A percentile compares a stretch with the other conserved stretches of the same genome.
phyloP scores from a whole-genome alignment of 2,113 vertebrate genomes.

The Varanus komodoensis region DNA sequence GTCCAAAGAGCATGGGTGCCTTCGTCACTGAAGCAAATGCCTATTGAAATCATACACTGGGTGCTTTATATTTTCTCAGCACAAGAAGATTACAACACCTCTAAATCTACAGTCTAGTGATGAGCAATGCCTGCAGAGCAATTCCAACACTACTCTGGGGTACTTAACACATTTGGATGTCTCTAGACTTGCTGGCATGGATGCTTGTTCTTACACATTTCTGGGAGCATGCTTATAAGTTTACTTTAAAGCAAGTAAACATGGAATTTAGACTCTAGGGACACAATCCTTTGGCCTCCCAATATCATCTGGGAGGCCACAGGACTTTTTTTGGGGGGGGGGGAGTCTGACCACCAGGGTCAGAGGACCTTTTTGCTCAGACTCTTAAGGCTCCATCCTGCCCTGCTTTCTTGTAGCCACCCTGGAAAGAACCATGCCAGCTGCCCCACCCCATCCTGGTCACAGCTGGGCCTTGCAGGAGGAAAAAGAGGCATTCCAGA shows the following conservation, averaged over 20 bases:
- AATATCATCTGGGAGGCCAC: too few relatives aligned
- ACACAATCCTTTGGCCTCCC: too few relatives aligned
- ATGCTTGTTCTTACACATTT: not conserved
- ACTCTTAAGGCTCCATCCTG: too few relatives aligned
- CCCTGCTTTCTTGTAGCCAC: too few relatives aligned
- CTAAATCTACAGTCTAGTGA: not conserved
- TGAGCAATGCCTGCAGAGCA: not conserved
- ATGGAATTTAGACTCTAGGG: not conserved
- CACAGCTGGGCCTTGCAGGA: too few relatives aligned
- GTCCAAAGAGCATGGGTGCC: not conserved
- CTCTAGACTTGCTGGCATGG: fast-evolving
- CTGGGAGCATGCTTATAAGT: not conserved
- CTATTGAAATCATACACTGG: not conserved
- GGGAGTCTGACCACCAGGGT: too few relatives aligned
- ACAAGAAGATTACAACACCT: not conserved
- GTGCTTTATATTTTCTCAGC: not conserved
- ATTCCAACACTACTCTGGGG: not conserved
- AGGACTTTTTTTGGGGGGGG: too few relatives aligned
- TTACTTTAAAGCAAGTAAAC: not conserved
- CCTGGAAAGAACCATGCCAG: too few relatives aligned
- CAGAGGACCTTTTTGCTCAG: too few relatives aligned
- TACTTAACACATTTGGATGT: not conserved
- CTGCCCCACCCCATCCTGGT: too few relatives aligned
- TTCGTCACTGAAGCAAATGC: not conserved
- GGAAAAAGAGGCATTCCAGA: too few relatives aligned